These are phyloP conservation scores for Myodes glareolus DNA, from an alignment of 2,113 vertebrate genomes.

Conservation along the genomic window DNA sequence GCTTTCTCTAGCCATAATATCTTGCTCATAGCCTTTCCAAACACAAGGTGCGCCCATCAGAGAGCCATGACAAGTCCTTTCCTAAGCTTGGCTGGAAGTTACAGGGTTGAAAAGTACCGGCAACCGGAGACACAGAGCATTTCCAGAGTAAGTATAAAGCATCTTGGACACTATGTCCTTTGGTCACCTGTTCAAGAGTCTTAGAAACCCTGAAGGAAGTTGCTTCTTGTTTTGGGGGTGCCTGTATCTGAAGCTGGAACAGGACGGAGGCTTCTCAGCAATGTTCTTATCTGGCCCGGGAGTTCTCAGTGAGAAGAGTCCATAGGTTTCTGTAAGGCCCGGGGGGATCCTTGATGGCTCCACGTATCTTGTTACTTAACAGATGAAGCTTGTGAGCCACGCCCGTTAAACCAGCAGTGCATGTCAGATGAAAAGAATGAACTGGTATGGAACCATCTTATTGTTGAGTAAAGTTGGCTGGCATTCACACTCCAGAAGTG, in stretches of 20 bases:
- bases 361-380: neutral
- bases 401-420: neutral
- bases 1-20: neutral
- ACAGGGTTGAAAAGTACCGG: neutral
- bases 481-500: neutral
- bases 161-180: neutral
- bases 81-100: neutral
- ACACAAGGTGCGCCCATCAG: neutral
- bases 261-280: neutral
- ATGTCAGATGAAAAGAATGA: neutral
- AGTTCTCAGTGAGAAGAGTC: neutral
- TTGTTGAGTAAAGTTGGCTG: neutral
- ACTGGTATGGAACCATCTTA: neutral
- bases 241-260: neutral
- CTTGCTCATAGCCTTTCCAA: neutral
- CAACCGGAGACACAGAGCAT: neutral
- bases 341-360: neutral
- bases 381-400: conserved; percentile 18
- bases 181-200: neutral
- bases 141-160: neutral
- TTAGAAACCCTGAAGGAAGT: neutral
- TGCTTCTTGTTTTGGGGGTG: neutral
- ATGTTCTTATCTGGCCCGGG: neutral
- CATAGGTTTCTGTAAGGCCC: neutral
- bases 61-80: neutral